Conservation (phyloP, 2,113 vertebrate species). For the Australoheros scitulus region DNA sequence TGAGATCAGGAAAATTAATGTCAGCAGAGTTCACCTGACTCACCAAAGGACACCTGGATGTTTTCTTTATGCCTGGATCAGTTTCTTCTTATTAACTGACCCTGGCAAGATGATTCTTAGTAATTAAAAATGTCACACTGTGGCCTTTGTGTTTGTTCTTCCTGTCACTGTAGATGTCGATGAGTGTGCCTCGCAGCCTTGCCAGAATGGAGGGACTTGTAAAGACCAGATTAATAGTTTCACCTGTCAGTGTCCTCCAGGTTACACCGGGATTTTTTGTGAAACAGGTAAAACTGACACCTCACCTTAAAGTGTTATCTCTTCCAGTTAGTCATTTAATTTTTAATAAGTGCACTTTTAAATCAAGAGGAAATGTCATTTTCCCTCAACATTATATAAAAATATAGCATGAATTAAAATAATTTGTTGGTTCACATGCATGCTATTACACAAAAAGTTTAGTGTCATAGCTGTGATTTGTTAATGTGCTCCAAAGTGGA, state of each 20-base stretch:
- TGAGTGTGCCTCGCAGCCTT: slow-evolving; percentile 79
- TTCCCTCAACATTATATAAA: background rate
- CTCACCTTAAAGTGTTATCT: background rate
- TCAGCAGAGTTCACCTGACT: slow-evolving; percentile 48
- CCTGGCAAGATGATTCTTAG: slow-evolving; percentile 36
- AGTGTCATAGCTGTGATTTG: background rate
- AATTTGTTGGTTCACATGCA: background rate
- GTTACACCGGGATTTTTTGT: slow-evolving; percentile 78
- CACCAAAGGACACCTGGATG: slow-evolving; percentile 55
- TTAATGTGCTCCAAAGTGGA: background rate
- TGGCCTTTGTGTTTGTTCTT: slow-evolving; percentile 42
- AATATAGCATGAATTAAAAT: background rate
- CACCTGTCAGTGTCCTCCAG: slow-evolving; percentile 75
- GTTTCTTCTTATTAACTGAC: slow-evolving; percentile 32
- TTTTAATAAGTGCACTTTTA: background rate
- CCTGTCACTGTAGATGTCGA: slow-evolving; percentile 75
- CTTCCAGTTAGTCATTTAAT: background rate
- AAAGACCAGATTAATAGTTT: slow-evolving; percentile 75
- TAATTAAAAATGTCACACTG: slow-evolving; percentile 57
- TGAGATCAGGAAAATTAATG: slow-evolving; percentile 64
- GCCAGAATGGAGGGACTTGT: slow-evolving; percentile 81
- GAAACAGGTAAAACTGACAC: slow-evolving; percentile 75
- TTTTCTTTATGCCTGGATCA: slow-evolving; percentile 64
- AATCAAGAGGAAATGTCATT: background rate
- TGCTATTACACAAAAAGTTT: background rate